A percentile compares a stretch with the other conserved stretches of the same genome.
Conservation (phyloP, 1,140 invertebrate genomes). For the Cryptotermes secundus region DNA sequence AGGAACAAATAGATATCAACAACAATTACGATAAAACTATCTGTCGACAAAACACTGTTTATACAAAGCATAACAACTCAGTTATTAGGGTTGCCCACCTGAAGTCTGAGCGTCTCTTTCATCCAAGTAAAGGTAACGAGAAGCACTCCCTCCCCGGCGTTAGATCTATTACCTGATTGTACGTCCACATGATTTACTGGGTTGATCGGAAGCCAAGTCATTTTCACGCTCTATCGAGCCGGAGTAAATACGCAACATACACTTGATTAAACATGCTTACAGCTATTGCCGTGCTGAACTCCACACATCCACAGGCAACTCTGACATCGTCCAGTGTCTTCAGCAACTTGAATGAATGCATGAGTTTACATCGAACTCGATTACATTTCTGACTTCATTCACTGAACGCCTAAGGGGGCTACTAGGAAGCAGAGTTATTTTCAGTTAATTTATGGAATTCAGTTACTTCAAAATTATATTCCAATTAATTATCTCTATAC, state of each 20-base stretch:
- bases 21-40: too few species aligned
- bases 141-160: background rate
- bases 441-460: too few species aligned
- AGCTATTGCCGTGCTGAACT: background rate
- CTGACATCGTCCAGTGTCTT: too few species aligned
- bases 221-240: slow-evolving; percentile 3
- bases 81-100: background rate
- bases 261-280: background rate
- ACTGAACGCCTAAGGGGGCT: too few species aligned
- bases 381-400: too few species aligned
- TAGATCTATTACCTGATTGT: background rate
- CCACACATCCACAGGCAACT: too few species aligned
- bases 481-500: too few species aligned
- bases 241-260: background rate
- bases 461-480: too few species aligned
- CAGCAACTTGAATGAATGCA: too few species aligned
- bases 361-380: too few species aligned
- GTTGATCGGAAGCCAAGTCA: background rate
- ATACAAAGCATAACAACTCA: background rate
- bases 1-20: too few species aligned
- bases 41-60: background rate
- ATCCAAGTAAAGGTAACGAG: background rate
- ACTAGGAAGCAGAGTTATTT: too few species aligned
- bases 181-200: background rate
- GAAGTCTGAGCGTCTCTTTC: background rate